Evolutionary conservation across 2,797 vertebrate genomes (phyloP), one percentile per base, ranked within the genome.

Genomic region (Decapterus maruadsi): DNA sequence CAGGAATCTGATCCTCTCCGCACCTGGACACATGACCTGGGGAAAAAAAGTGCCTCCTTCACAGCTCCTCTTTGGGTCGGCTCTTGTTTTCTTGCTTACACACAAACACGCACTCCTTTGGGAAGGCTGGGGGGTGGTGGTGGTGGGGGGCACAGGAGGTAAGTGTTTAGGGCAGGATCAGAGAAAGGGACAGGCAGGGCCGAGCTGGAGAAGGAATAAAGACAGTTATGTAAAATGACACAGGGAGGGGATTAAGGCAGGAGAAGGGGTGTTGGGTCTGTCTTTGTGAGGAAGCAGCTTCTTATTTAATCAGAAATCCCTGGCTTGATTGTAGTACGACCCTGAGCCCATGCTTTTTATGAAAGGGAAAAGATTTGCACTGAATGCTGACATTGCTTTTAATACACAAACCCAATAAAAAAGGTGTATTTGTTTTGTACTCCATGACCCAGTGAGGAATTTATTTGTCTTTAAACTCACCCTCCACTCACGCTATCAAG

Each of bases 1-100:
- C 58, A 68, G 87, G 80, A 93, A 94, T 87, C 87, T 87, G 91
- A 94, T 92, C 91, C 90, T 60, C 70, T 6, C 38, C 8, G 68
- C 90, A 94, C 92, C 92, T 94, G 93, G 90, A 89, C 84, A 72
- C 84, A 83, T 61, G 71, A 86, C 74, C 85, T 43, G 40, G 73
- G 3, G 3, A 26, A 83, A 34, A 83, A 76, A 85, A 81, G 74
- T 46, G 62, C 75, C 67, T 85, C 69, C 34, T 20, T 74, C 57
- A 68, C 71, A 26, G 72, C 72, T 64, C 73, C 60, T 42, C 64
- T 75, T 57, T 66, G 60, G 65, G 72, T 57, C 46, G 67, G 64
- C 56, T 68, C 72, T 78, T 89, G 77, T 81, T 90, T 87, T 84
- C 80, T 75, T 78, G 81, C 82, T 70, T 62, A 82, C 65, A 70